Base-by-base conservation (phyloP, 2,113 vertebrate species). In the Spea bombifrons region DNA sequence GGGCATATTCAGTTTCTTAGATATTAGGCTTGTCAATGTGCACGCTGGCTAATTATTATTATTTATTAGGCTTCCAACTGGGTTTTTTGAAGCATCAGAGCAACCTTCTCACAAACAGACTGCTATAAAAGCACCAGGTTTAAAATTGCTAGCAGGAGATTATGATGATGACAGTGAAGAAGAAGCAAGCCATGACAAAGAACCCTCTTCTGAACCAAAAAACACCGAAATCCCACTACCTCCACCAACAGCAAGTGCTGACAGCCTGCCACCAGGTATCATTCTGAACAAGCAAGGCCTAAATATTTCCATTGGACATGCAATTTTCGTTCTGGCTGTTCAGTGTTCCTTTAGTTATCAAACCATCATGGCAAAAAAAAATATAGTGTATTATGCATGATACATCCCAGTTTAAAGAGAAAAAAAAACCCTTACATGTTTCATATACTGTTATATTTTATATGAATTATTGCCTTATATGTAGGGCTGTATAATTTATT, bases 61-160 rank as follows among this genome's bases (percentile, higher is more conserved):
- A 30, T 6, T 9, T 2, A 52, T 86, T 50, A 92, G 88, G 15
- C 59, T 93, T 46, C 87, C 92, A 5, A 75, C 83, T 73, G 92
- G 86, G 66, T 91, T 92, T 82, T 91, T 91, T 75, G 89, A 92
- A 78, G 88, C 73, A 81, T 84, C 47, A 3, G 78, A 79, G 5
- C 78, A 84, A 71, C 75, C 66, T 8, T 47, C 81, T n/a, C 0
- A 72, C 16, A 86, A 61, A 0, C 67, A 74, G 7, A 44, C 66
- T 4, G 16, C 82, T 64, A 63, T 71, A 71, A 90, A 88, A 65
- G 30, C 83, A 70, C 70, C 88, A 12, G 90, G 86, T 13, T 83
- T 93, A 55, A 89, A 83, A 70, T 86, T 97, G 13, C 80, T 97
- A 73, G 86, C 89, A 47, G 94, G 87, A 74, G 82, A 90, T 78